A percentile compares a stretch with the other conserved stretches of the same genome.
Conservation (phyloP, 2,113 vertebrate genomes). For the Crotalus tigris region DNA sequence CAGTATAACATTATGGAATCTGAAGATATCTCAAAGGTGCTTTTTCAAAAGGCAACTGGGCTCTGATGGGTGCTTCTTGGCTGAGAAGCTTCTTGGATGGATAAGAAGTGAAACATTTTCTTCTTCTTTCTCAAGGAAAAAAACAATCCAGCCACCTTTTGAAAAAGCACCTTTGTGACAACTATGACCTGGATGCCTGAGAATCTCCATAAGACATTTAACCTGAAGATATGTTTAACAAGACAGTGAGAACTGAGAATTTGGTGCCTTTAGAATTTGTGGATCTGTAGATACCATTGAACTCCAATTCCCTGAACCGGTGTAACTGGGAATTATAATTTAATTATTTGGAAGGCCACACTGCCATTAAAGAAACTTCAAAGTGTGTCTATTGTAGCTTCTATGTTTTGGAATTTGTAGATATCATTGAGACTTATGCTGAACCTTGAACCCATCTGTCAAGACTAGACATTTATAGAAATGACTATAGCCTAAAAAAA, state of each 20-base stretch:
- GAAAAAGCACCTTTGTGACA: background rate
- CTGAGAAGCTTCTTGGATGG: background rate
- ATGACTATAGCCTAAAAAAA: background rate
- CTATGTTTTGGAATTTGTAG: conserved; percentile 16
- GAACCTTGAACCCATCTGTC: background rate
- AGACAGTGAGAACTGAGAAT: background rate
- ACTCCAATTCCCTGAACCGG: background rate
- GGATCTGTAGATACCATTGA: background rate
- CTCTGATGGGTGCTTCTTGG: background rate
- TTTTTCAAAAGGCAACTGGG: background rate
- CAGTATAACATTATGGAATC: background rate
- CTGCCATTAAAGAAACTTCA: conserved; percentile 11
- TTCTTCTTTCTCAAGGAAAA: background rate
- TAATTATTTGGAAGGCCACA: background rate
- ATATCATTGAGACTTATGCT: background rate
- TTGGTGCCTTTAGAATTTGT: background rate
- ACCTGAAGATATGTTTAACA: background rate
- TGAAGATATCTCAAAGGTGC: background rate
- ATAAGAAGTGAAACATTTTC: background rate
- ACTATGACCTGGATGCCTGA: background rate
- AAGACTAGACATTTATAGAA: background rate
- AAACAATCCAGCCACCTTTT: background rate
- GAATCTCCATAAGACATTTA: background rate
- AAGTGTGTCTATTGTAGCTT: conserved; percentile 22
- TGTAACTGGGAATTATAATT: background rate